phyloP scores from a whole-genome alignment of 2,888 invertebrate species.

The Epistrophe grossulariae region DNA sequence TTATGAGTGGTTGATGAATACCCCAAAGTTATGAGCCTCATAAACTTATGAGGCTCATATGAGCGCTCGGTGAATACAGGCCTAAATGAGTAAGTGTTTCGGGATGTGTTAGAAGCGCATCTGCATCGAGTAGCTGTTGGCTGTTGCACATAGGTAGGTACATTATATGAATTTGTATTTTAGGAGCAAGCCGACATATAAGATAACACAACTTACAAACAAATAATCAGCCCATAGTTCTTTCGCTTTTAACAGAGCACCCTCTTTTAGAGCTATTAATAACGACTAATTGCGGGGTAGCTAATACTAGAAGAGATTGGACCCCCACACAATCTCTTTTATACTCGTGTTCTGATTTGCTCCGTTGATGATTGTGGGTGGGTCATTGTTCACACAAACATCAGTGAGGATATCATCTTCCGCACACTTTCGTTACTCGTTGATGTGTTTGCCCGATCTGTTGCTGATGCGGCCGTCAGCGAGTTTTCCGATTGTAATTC shows the following conservation, averaged over 20 bases:
- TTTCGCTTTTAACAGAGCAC: constrained; percentile 89
- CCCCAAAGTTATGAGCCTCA: too few relatives aligned
- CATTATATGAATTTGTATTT: not conserved
- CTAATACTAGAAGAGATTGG: constrained; percentile 59
- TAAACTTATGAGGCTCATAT: too few relatives aligned
- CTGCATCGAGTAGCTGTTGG: constrained; percentile 92
- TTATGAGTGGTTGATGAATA: too few relatives aligned
- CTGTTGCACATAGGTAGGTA: too few relatives aligned
- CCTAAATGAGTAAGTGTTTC: constrained; percentile 87
- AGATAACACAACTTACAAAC: constrained; percentile 87
- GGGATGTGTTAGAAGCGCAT: constrained; percentile 90
- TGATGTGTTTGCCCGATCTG: constrained; percentile 72
- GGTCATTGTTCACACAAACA: constrained; percentile 70
- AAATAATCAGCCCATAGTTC: constrained; percentile 94
- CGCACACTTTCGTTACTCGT: constrained; percentile 78
- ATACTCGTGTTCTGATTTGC: constrained; percentile 5
- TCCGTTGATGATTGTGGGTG: not conserved
- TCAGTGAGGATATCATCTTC: constrained; percentile 78
- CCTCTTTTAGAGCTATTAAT: constrained; percentile 91
- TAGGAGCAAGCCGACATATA: too few relatives aligned
- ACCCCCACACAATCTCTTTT: constrained; percentile 58
- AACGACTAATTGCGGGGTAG: constrained; percentile 62
- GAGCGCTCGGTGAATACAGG: too few relatives aligned
- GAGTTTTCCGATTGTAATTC: constrained; percentile 67
- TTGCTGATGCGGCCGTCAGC: constrained; percentile 59